Conservation (phyloP, 2,888 invertebrate species). For the Argyresthia albistria region DNA sequence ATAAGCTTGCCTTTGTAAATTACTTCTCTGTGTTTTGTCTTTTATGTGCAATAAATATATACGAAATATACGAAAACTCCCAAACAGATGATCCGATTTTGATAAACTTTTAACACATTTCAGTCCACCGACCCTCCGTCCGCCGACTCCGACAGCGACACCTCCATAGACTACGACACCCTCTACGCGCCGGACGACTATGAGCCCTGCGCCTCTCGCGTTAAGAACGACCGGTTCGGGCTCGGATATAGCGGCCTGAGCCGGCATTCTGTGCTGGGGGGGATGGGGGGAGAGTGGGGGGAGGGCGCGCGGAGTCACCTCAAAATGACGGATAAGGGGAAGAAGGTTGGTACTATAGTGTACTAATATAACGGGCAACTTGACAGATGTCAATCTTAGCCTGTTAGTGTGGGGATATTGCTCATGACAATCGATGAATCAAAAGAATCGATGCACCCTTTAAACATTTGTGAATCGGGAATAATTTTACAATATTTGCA, state of each 20-base stretch:
- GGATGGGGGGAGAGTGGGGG: conserved; percentile 40
- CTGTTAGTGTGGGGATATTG: no score
- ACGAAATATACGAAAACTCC: no score
- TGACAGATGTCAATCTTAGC: no score
- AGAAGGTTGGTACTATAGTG: conserved; percentile 37
- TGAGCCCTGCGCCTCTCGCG: conserved; percentile 77
- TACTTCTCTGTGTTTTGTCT: no score
- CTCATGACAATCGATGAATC: no score
- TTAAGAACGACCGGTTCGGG: conserved; percentile 88
- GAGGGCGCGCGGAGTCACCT: conserved; percentile 41
- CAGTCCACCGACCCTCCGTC: conserved; percentile 29
- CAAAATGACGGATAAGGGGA: conserved; percentile 57
- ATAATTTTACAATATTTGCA: no score
- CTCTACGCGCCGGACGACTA: conserved; percentile 87
- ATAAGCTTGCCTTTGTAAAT: no score
- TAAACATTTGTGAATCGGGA: no score
- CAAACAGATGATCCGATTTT: conserved; percentile 10
- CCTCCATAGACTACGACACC: conserved; percentile 68
- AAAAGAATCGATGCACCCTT: no score
- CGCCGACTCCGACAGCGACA: conserved; percentile 39
- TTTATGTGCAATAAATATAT: no score
- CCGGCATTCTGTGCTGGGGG: conserved; percentile 73
- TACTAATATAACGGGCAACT: no score
- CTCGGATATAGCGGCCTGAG: conserved; percentile 84
- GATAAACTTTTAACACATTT: conserved; percentile 5